Evolutionary conservation across 2,888 invertebrate genomes (phyloP).

Genomic region (Ypsolopha scabrella): DNA sequence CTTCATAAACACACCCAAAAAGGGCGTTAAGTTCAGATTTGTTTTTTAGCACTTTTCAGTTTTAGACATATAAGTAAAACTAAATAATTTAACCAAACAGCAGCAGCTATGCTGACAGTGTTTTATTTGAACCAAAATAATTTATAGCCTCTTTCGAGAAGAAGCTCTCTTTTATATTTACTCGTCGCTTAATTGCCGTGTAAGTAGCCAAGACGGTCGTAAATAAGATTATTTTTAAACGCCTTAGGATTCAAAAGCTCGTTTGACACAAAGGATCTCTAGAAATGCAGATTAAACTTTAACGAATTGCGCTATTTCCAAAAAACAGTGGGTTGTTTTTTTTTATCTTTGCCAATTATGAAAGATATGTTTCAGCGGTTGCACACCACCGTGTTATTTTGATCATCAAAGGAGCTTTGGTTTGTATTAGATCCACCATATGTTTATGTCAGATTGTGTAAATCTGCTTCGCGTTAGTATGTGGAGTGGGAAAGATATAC

Average conservation of each 20-base stretch:
- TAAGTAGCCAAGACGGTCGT: conserved; percentile 22
- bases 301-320: not conserved
- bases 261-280: not conserved
- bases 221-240: conserved; percentile 41
- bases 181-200: conserved; percentile 7
- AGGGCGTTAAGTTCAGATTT: not conserved
- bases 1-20: not conserved
- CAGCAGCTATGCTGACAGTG: not conserved
- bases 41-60: not conserved
- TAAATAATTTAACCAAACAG: no score
- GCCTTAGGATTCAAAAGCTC: conserved; percentile 11
- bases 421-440: conserved; percentile 34
- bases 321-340: no score
- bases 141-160: conserved; percentile 3
- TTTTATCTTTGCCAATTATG: not conserved
- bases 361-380: not conserved
- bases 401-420: conserved; percentile 43
- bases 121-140: not conserved
- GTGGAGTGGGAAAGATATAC: conserved; percentile 33
- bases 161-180: conserved; percentile 13
- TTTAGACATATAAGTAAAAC: no score
- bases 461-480: conserved; percentile 37
- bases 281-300: not conserved
- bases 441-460: conserved; percentile 22
- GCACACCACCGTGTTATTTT: conserved; percentile 10